Conservation (phyloP, 2,113 vertebrate genomes). For the Tupaia chinensis region DNA sequence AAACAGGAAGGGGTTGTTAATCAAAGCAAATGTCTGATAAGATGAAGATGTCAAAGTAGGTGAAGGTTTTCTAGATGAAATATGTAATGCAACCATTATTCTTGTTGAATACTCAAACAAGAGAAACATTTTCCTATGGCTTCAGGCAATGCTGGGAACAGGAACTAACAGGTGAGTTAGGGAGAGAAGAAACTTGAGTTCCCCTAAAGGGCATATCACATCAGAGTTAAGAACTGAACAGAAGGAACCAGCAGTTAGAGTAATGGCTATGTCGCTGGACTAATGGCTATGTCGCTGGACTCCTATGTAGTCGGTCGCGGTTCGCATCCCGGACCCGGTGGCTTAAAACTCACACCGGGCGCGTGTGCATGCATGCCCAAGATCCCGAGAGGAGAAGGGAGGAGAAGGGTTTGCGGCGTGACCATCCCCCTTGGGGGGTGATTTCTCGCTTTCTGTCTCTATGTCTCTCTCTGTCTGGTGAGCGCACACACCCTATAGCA, state of each 20-base stretch:
- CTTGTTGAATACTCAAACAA: neutral
- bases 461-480: no score
- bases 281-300: no score
- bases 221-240: neutral
- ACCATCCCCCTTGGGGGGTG: no score
- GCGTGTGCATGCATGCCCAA: no score
- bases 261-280: no score
- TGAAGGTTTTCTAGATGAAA: neutral
- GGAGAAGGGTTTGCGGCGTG: no score
- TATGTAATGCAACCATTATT: neutral
- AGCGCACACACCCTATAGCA: no score
- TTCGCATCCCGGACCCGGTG: no score
- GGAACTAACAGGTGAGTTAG: neutral
- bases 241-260: neutral
- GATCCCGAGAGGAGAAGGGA: no score
- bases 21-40: neutral
- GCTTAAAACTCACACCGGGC: no score
- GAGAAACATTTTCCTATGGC: neutral
- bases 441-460: no score
- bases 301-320: no score
- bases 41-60: neutral
- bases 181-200: neutral
- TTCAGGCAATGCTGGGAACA: neutral
- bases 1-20: neutral
- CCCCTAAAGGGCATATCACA: neutral